Evolutionary conservation across 2,113 vertebrate species (phyloP), one percentile per base, ranked within the genome.

Genomic region (Rhodinocichla rosea): DNA sequence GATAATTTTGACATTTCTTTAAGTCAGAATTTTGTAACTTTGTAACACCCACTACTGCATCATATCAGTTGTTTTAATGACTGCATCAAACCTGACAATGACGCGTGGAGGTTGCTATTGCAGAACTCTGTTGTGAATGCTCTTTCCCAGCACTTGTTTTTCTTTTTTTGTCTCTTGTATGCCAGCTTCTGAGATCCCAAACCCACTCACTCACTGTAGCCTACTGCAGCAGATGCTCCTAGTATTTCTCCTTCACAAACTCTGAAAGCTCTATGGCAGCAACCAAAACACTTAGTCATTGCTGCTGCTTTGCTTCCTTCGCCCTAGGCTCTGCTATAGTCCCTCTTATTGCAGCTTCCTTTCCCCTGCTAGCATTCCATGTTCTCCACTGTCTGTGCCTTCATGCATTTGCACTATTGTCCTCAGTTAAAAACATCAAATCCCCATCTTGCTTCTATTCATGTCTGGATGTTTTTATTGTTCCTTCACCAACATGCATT

Each of bases 331-430:
- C 32, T 67, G 40, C 27, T 74, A 3, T 12, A 33, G 24, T 37
- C 9, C 9, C 6, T 71, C 27, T 40, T 71, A 19, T 11, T 59
- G 59, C 7, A 74, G 9, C 30, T 90, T 68, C 22, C 18, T 76
- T 62, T 32, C 6, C 7, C 19, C 11, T 0, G 1, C 2, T 11
- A 24, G 27, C 1, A 4, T 47, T 50, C 14, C n/a, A 3, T 15
- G 5, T 28, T 77, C 26, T 55, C 42, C 74, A 2, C 10, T 16
- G n/a, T 28, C 8, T 45, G 2, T n/a, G 21, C n/a, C 37, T 50
- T 59, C 69, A 47, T 18, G 10, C 15, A 19, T 40, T n/a, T 32
- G 10, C 16, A 42, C 13, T 56, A 1, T 26, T 33, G 44, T 57
- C 30, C 42, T 79, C 37, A 9, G 30, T 15, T 84, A 49, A 52